Conservation (phyloP, 2,888 invertebrate species). For the Calliopum simillimum region DNA sequence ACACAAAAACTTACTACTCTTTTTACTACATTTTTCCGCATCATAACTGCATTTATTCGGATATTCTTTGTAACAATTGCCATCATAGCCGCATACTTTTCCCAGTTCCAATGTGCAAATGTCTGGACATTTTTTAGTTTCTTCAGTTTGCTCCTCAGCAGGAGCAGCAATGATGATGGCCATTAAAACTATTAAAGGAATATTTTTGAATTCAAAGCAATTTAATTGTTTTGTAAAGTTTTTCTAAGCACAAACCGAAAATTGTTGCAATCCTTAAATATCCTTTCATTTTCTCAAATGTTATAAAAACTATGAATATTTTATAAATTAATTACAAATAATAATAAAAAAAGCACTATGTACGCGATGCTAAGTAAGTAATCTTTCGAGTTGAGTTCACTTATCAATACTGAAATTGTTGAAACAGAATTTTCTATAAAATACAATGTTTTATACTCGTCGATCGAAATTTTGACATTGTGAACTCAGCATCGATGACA, state of each 20-base stretch:
- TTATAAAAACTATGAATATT: not conserved
- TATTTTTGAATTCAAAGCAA: too few relatives aligned
- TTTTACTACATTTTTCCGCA: slow-evolving; percentile 30
- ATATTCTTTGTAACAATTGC: slow-evolving; percentile 33
- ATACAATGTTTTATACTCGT: not conserved
- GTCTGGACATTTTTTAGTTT: slow-evolving; percentile 27
- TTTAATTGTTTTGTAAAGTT: too few relatives aligned
- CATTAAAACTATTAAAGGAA: slow-evolving; percentile 8
- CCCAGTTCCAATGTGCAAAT: slow-evolving; percentile 34
- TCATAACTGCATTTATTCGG: slow-evolving; percentile 36
- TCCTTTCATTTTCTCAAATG: slow-evolving; percentile 12
- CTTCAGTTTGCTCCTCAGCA: slow-evolving; percentile 18
- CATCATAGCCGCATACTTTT: slow-evolving; percentile 40
- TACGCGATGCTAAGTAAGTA: too few relatives aligned
- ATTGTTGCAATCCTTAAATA: slow-evolving; percentile 12
- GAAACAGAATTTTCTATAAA: not conserved
- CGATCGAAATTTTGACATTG: slow-evolving; percentile 22
- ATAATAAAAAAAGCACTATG: too few relatives aligned
- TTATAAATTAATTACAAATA: not conserved
- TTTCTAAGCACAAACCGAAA: slow-evolving; percentile 7
- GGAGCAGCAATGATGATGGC: slow-evolving; percentile 33
- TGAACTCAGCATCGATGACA: slow-evolving; percentile 34
- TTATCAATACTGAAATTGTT: slow-evolving; percentile 9
- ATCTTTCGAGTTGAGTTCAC: not conserved
- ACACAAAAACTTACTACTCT: slow-evolving; percentile 31